Evolutionary conservation across 1,140 invertebrate genomes (phyloP).

Genomic region (Teleopsis dalmanni): DNA sequence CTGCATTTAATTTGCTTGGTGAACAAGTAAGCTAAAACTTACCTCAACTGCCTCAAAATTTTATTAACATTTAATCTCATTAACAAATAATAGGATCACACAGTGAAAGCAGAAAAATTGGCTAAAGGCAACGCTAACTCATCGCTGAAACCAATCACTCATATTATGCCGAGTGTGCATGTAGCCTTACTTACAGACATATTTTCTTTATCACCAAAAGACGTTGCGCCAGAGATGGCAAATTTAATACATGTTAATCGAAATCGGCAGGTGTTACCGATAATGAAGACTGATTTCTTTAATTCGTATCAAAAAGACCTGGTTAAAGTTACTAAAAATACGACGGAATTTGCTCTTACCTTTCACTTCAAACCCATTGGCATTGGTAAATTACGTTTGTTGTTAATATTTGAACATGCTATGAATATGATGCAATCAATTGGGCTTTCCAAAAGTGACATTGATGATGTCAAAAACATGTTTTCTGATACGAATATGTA

Average conservation of each 20-base stretch:
- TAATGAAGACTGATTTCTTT: conserved; percentile 74
- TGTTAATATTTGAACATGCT: conserved; percentile 72
- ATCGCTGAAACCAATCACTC: conserved; percentile 44
- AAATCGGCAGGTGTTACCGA: conserved; percentile 68
- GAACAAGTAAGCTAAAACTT: conserved; percentile 42
- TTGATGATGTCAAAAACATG: conserved; percentile 94
- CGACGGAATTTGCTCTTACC: conserved; percentile 50
- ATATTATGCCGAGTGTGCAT: conserved; percentile 53
- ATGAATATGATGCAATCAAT: conserved; percentile 63
- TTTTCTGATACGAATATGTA: conserved; percentile 94
- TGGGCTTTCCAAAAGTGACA: conserved; percentile 88
- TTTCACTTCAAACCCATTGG: conserved; percentile 57
- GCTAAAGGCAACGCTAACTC: neutral
- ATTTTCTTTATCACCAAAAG: conserved; percentile 49
- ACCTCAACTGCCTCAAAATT: neutral
- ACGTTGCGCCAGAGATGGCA: conserved; percentile 56
- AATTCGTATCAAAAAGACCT: conserved; percentile 70
- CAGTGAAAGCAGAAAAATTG: neutral
- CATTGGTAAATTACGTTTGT: conserved; percentile 64
- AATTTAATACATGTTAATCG: conserved; percentile 50
- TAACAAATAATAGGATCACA: conserved; percentile 3
- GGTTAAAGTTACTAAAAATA: conserved; percentile 52
- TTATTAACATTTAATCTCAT: neutral
- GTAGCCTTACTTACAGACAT: conserved; percentile 58
- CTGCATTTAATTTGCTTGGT: conserved; percentile 66